Evolutionary conservation across 2,888 invertebrate genomes (phyloP).

Genomic region (Acleris cristana): DNA sequence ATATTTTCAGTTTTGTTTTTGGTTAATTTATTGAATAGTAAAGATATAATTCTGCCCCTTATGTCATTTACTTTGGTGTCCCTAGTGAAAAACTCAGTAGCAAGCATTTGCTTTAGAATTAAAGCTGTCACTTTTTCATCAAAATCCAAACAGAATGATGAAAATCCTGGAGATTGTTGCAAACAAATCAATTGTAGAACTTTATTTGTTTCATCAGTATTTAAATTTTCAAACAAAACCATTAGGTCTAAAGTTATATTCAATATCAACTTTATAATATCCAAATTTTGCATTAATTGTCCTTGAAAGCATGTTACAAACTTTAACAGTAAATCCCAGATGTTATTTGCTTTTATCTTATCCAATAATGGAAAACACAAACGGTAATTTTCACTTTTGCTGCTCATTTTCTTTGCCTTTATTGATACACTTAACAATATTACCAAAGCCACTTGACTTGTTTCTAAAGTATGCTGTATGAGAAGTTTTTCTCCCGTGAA

Average conservation of each 20-base stretch:
- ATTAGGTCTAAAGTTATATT: slow-evolving; percentile 55
- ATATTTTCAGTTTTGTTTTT: slow-evolving; percentile 51
- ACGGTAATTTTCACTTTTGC: neutral
- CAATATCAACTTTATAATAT: slow-evolving; percentile 49
- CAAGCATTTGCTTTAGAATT: slow-evolving; percentile 59
- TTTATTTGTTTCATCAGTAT: slow-evolving; percentile 48
- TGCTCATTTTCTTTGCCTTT: slow-evolving; percentile 17
- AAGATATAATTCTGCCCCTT: slow-evolving; percentile 53
- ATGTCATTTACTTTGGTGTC: slow-evolving; percentile 48
- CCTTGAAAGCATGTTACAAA: slow-evolving; percentile 52
- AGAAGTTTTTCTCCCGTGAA: slow-evolving; percentile 55
- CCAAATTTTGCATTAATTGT: slow-evolving; percentile 48
- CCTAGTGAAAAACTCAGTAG: slow-evolving; percentile 52
- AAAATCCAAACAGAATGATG: slow-evolving; percentile 48
- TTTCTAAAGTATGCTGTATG: slow-evolving; percentile 59
- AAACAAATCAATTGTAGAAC: slow-evolving; percentile 60
- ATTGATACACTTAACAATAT: slow-evolving; percentile 21
- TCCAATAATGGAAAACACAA: slow-evolving; percentile 4
- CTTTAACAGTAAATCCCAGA: slow-evolving; percentile 55
- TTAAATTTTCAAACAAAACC: slow-evolving; percentile 48
- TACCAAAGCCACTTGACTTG: slow-evolving; percentile 54
- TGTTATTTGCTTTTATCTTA: slow-evolving; percentile 27
- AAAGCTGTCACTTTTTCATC: slow-evolving; percentile 49
- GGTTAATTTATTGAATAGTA: slow-evolving; percentile 50
- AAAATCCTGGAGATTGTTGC: slow-evolving; percentile 50